phyloP scores from a whole-genome alignment of 92 coral and sea anemone species.

The Siderastrea siderea region DNA sequence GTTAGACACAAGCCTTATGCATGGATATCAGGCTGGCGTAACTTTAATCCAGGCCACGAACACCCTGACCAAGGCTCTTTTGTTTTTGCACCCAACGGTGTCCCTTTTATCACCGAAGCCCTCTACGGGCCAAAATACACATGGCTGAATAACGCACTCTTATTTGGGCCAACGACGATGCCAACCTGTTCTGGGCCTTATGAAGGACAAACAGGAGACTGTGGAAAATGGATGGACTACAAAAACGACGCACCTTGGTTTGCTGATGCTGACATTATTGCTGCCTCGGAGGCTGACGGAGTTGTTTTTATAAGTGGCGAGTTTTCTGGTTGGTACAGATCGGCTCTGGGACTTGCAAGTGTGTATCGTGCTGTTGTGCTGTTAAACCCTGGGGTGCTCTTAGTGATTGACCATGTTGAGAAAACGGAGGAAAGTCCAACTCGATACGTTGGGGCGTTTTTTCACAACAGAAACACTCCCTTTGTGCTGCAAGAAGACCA shows the following conservation, averaged over 20 bases:
- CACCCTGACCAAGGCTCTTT: slow-evolving; percentile 98
- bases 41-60: slow-evolving; percentile 93
- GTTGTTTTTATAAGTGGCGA: slow-evolving; percentile 86
- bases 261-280: slow-evolving; percentile 78
- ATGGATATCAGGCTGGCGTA: slow-evolving; percentile 71
- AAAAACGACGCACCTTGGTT: slow-evolving; percentile 60
- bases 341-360: slow-evolving; percentile 62
- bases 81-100: slow-evolving; percentile 82
- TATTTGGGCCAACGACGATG: slow-evolving; percentile 71
- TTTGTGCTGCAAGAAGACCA: slow-evolving; percentile 37
- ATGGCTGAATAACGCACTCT: slow-evolving; percentile 85
- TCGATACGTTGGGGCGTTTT: slow-evolving; percentile 83
- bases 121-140: slow-evolving; percentile 96
- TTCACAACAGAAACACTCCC: slow-evolving; percentile 78
- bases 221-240: slow-evolving; percentile 69
- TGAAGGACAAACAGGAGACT: slow-evolving; percentile 89
- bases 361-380: slow-evolving; percentile 77
- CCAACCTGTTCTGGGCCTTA: slow-evolving; percentile 50
- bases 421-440: slow-evolving; percentile 37
- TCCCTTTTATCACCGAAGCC: slow-evolving; percentile 86
- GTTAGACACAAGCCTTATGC: slow-evolving; percentile 58
- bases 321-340: slow-evolving; percentile 76
- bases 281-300: slow-evolving; percentile 61
- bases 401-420: slow-evolving; percentile 81
- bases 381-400: slow-evolving; percentile 63